Percentiles rank a stretch among this genome's conserved stretches.
phyloP scores from a whole-genome alignment of 2,888 invertebrate genomes.

The Neria commutata region DNA sequence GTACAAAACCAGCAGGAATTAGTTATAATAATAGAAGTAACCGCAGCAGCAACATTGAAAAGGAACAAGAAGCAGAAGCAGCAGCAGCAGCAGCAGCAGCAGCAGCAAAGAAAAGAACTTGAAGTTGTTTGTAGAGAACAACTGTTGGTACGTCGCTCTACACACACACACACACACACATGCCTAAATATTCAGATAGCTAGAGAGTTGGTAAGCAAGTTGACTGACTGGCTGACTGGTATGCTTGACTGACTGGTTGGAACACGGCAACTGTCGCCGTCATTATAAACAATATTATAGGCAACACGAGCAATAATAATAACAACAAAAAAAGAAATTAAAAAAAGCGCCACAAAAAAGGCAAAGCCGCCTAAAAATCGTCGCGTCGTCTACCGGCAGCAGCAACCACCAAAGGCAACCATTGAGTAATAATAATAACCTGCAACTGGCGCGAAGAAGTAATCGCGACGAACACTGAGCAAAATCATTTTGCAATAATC shows the following conservation, averaged over 20 bases:
- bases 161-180: constrained; percentile 4
- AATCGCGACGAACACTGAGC: too few relatives aligned
- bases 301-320: neutral
- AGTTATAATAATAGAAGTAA: neutral
- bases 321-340: too few relatives aligned
- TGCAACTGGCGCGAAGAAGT: too few relatives aligned
- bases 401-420: too few relatives aligned
- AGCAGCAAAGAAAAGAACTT: neutral
- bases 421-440: too few relatives aligned
- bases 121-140: constrained; percentile 5
- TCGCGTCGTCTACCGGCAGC: too few relatives aligned
- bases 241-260: constrained; percentile 20
- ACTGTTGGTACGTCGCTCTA: neutral
- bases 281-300: constrained; percentile 20
- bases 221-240: constrained; percentile 37
- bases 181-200: neutral
- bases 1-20: constrained; percentile 10
- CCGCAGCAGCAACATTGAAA: neutral
- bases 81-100: neutral
- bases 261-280: constrained; percentile 25
- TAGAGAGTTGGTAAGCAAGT: constrained; percentile 1
- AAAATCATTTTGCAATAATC: too few relatives aligned
- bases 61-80: neutral
- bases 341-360: too few relatives aligned
- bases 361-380: too few relatives aligned